A percentile compares a stretch with the other conserved stretches of the same genome.
Conservation (phyloP, 2,113 vertebrate genomes). For the Capreolus pygargus region DNA sequence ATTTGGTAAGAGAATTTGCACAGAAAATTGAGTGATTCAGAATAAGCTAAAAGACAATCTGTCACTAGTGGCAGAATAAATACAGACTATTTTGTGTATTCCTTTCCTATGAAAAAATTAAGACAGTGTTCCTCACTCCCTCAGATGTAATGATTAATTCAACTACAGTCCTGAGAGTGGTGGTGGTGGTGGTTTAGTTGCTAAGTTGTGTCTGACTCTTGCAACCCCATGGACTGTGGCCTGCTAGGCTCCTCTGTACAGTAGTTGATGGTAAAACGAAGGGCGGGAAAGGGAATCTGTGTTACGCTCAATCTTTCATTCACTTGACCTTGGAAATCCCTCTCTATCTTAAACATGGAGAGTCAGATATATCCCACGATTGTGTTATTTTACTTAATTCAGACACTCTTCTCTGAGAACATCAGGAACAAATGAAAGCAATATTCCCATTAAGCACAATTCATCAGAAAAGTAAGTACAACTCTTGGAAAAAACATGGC, state of each 20-base stretch:
- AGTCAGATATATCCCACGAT: background rate
- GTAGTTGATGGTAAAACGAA: background rate
- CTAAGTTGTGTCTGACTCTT: background rate
- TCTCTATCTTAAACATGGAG: background rate
- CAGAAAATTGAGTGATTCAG: background rate
- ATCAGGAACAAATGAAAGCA: background rate
- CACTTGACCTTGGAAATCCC: background rate
- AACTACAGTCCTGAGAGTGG: background rate
- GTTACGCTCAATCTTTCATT: background rate
- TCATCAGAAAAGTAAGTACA: background rate
- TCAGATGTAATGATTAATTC: background rate
- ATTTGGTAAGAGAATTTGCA: background rate
- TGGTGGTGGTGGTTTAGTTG: background rate
- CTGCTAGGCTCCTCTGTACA: background rate
- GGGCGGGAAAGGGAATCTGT: background rate
- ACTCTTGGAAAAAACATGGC: background rate
- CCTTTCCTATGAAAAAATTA: background rate
- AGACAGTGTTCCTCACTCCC: background rate
- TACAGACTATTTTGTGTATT: background rate
- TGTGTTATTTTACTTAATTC: background rate
- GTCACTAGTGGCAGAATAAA: background rate
- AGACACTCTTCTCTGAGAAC: background rate
- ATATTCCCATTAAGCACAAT: background rate
- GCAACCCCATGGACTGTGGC: background rate
- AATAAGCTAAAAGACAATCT: background rate